A percentile compares a stretch with the other conserved stretches of the same genome.
Evolutionary conservation across 2,113 vertebrate species (phyloP).

Genomic region (Ceuthmochares aereus): DNA sequence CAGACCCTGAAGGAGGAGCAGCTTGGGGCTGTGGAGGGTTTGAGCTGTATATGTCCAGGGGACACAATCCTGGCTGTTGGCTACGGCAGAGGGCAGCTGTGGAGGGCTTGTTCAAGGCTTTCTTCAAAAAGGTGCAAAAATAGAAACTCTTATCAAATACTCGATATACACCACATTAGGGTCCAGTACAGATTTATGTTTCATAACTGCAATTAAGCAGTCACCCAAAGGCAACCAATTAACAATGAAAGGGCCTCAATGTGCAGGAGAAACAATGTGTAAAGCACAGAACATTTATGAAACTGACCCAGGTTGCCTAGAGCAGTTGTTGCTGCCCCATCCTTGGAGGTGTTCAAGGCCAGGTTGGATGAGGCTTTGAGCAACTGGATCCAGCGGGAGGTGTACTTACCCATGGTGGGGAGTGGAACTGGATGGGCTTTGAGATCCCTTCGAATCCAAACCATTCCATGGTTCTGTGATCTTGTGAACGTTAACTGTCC

Average conservation of each 20-base stretch:
- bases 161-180: background rate
- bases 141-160: background rate
- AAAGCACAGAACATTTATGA: background rate
- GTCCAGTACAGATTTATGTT: background rate
- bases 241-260: background rate
- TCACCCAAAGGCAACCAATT: background rate
- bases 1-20: background rate
- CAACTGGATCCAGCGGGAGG: no score
- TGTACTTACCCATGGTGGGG: no score
- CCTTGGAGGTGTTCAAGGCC: no score
- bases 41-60: background rate
- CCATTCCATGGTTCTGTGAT: no score
- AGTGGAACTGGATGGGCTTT: no score
- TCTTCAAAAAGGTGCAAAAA: background rate
- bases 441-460: no score
- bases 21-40: background rate
- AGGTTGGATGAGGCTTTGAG: no score
- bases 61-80: background rate
- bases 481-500: background rate
- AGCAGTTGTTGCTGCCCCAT: no score
- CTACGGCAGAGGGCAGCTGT: background rate
- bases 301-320: no score
- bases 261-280: fast-evolving
- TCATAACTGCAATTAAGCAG: background rate
- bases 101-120: background rate